Evolutionary conservation across 2,113 vertebrate genomes (phyloP), one percentile per base, ranked within the genome.

Genomic region (Trematomus loennbergii): DNA sequence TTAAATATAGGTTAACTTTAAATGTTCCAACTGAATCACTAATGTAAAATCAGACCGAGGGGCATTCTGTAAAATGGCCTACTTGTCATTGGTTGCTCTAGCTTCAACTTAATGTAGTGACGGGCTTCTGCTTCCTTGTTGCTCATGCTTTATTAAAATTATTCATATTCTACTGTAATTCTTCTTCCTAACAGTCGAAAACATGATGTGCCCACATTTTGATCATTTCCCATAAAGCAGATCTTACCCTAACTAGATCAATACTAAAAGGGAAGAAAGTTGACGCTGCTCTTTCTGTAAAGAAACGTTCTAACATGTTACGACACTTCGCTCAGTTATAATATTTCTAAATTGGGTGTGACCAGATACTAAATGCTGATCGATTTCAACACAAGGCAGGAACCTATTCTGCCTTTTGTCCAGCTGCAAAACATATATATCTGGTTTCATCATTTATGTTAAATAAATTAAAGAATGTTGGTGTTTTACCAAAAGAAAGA

Each of bases 331-430:
- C 49, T 55, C 17, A 57, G 50, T 22, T 13, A 57, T 11, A 3
- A n/a, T 3, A 9, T 9, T 43, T 10, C 2, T 75, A 7, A 61
- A 13, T 9, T 69, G 55, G 75, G 78, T 70, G 75, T 45, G 66
- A 50, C 49, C 52, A 22, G 45, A 3, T 25, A 4, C 33, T 67
- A 52, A n/a, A 61, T 45, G 22, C 62, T 55, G 54, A 70, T 66
- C 9, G 60, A 83, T 43, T 70, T 79, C 5, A 78, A 74, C 12
- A 20, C 0, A 62, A 29, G 17, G 29, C 29, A 46, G 4, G 5
- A 22, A 10, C 12, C 49, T 40, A 29, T 17, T 2, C 25, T 4
- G 4, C 3, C 12, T 57, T 72, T 71, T 80, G 15, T 58, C 15
- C 29, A 12, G 40, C 45, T 40, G 29, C 17, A 5, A 43, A 49